These are phyloP conservation scores for Epinotia brunnichana DNA, from an alignment of 2,888 invertebrate genomes.

Conservation along the genomic window DNA sequence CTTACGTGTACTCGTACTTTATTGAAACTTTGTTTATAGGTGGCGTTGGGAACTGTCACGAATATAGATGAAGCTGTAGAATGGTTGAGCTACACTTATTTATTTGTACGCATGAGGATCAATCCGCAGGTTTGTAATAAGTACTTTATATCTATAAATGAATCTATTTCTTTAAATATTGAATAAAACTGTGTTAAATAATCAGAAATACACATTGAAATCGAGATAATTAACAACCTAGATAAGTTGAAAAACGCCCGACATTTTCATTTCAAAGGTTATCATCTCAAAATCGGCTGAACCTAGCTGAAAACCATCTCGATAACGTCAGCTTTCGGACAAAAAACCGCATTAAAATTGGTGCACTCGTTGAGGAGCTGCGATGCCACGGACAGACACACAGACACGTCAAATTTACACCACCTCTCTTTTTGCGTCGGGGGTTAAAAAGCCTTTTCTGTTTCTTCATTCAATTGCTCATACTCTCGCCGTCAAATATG, in stretches of 20 bases:
- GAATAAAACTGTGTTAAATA: background rate
- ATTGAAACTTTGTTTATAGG: slow-evolving; percentile 75
- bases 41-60: slow-evolving; percentile 97
- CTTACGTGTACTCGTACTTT: background rate
- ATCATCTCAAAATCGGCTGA: no score
- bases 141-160: background rate
- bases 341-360: no score
- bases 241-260: no score
- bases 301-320: no score
- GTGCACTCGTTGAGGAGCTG: no score
- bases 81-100: slow-evolving; percentile 98
- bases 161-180: background rate
- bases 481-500: no score
- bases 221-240: no score
- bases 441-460: background rate
- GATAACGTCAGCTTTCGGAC: no score
- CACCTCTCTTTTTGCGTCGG: no score
- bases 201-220: background rate
- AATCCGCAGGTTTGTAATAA: slow-evolving; percentile 90
- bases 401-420: no score
- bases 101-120: slow-evolving; percentile 95
- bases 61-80: slow-evolving; percentile 98
- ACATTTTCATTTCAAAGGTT: no score
- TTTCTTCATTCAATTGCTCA: background rate
- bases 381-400: no score